Evolutionary conservation across 2,113 vertebrate genomes (phyloP).

Genomic region (Collichthys lucidus): DNA sequence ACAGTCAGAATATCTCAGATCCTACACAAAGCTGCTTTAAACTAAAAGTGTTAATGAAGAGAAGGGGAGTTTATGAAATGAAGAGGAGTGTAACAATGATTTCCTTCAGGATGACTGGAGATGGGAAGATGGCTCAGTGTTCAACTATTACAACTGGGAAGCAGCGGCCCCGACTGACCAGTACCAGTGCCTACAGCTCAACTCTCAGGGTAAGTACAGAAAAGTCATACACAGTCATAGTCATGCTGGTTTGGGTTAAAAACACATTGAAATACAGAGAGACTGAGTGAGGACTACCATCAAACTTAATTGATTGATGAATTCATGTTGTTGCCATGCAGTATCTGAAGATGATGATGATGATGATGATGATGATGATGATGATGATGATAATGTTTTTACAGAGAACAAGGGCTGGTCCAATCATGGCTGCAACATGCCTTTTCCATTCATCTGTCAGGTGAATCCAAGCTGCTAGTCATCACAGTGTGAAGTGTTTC

Average conservation of each 20-base stretch:
- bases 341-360: neutral
- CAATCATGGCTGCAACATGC: neutral
- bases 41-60: neutral
- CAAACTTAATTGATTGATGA: neutral
- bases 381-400: neutral
- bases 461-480: slow-evolving; percentile 1
- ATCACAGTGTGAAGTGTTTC: neutral
- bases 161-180: accelerated
- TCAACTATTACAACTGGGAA: slow-evolving; percentile 6
- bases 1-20: neutral
- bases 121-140: slow-evolving; percentile 40
- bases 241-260: neutral
- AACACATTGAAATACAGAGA: neutral
- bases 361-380: neutral
- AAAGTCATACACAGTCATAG: neutral
- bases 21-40: neutral
- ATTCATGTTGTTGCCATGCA: neutral
- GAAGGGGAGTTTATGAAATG: neutral
- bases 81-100: neutral
- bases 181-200: slow-evolving; percentile 35
- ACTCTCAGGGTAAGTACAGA: slow-evolving; percentile 24
- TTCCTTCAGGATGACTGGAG: slow-evolving; percentile 20
- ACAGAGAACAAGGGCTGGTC: slow-evolving; percentile 9
- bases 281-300: neutral
- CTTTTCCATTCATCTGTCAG: slow-evolving; percentile 3